Conservation (phyloP, 2,888 invertebrate genomes). For the Julus scanicus region DNA sequence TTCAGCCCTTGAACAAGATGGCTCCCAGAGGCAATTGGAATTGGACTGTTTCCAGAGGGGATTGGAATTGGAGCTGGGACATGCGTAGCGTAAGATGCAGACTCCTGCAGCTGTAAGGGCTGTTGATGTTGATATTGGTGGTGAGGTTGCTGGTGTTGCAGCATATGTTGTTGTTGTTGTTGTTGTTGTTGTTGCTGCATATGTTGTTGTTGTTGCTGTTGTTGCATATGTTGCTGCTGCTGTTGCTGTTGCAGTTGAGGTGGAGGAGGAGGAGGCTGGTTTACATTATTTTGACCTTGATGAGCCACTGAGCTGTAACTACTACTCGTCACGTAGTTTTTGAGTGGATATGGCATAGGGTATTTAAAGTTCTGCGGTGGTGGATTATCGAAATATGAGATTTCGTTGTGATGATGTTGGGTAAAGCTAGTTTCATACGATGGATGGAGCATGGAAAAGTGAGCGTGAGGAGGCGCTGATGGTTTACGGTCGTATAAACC, state of each 20-base stretch:
- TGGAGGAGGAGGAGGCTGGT: neutral
- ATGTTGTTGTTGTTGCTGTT: neutral
- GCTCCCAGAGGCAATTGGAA: neutral
- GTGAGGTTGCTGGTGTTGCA: neutral
- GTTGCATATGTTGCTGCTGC: neutral
- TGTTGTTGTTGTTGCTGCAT: neutral
- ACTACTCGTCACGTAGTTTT: neutral
- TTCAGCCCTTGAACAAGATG: neutral
- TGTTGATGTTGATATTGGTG: too few relatives aligned
- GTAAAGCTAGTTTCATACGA: conserved; percentile 16
- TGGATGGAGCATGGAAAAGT: conserved; percentile 44
- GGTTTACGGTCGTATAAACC: neutral
- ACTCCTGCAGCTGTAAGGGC: neutral
- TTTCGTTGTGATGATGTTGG: conserved; percentile 48
- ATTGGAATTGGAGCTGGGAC: neutral
- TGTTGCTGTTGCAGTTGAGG: neutral
- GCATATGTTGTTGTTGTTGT: too few relatives aligned
- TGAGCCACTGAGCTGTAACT: conserved; percentile 39
- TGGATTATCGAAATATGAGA: conserved; percentile 22
- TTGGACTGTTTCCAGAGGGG: neutral
- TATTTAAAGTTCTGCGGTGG: neutral
- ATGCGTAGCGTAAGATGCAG: neutral
- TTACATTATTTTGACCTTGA: neutral
- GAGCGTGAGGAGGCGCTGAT: neutral
- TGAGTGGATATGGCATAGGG: neutral